A percentile compares a stretch with the other conserved stretches of the same genome.
Conservation (phyloP, 2,797 vertebrate species). For the Siniperca undulata region DNA sequence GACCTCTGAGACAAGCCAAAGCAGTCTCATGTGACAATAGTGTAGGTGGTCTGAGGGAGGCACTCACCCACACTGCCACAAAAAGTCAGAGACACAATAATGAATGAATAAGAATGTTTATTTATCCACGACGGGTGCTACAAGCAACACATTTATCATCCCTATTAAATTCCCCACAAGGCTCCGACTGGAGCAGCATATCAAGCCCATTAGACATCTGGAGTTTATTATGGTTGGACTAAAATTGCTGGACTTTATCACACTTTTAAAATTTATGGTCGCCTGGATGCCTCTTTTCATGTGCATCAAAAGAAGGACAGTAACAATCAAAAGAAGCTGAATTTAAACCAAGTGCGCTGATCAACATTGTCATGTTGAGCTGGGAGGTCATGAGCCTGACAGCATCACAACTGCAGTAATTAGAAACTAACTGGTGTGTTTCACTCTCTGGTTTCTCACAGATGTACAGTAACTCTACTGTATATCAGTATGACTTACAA, state of each 20-base stretch:
- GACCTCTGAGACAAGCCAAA: too few species aligned
- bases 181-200: constrained; percentile 59
- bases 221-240: constrained; percentile 64
- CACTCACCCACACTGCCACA: constrained; percentile 46
- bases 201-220: constrained; percentile 81
- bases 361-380: constrained; percentile 3
- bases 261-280: constrained; percentile 58
- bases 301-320: background rate
- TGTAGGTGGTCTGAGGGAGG: constrained; percentile 64
- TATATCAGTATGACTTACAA: constrained; percentile 19
- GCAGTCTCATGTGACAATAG: constrained; percentile 57
- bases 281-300: constrained; percentile 31
- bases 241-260: constrained; percentile 57
- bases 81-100: constrained; percentile 48
- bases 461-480: constrained; percentile 13
- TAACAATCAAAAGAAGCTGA: background rate
- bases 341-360: constrained; percentile 4
- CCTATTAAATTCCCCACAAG: constrained; percentile 64
- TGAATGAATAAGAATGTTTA: constrained; percentile 62
- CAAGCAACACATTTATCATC: constrained; percentile 71
- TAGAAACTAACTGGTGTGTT: constrained; percentile 27
- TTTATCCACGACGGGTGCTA: constrained; percentile 64
- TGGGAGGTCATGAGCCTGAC: constrained; percentile 20
- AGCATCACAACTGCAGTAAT: constrained; percentile 30
- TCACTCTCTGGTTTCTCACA: constrained; percentile 32